Evolutionary conservation across 2,888 invertebrate species (phyloP).

Genomic region (Zaprionus bogoriensis): DNA sequence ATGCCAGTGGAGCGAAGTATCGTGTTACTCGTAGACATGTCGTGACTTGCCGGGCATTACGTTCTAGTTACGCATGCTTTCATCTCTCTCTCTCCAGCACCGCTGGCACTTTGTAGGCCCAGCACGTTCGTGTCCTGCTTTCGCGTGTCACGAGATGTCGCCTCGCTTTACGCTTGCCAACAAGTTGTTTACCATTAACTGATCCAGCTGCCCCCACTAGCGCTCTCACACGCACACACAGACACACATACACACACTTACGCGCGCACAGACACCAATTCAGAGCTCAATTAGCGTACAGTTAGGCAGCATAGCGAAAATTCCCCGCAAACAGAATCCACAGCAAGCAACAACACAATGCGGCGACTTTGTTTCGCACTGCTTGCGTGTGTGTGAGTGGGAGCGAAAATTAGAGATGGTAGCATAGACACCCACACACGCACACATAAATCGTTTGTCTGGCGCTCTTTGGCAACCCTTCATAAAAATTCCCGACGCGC

Average conservation of each 20-base stretch:
- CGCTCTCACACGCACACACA: slow-evolving; percentile 14
- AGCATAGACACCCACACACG: background rate
- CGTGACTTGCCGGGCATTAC: background rate
- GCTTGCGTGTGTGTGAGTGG: background rate
- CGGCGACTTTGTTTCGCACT: slow-evolving; percentile 34
- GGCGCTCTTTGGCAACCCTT: slow-evolving; percentile 11
- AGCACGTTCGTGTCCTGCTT: background rate
- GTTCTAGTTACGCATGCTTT: too few species aligned
- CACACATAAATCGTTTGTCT: background rate
- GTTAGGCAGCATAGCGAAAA: slow-evolving; percentile 36
- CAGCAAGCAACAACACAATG: slow-evolving; percentile 36
- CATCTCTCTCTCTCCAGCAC: background rate
- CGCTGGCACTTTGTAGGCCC: background rate
- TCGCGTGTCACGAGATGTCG: background rate
- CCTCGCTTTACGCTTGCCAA: background rate
- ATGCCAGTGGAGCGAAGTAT: background rate
- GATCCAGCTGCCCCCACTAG: slow-evolving; percentile 40
- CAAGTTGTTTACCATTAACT: slow-evolving; percentile 27
- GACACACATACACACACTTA: slow-evolving; percentile 4
- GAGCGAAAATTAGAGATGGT: too few species aligned
- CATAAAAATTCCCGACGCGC: slow-evolving; percentile 17
- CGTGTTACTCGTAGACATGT: background rate
- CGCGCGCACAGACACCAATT: slow-evolving; percentile 11
- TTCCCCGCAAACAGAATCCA: slow-evolving; percentile 8
- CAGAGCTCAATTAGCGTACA: slow-evolving; percentile 56